Percentiles rank a stretch among this genome's conserved stretches.
These are phyloP conservation scores for Sthenelais limicola DNA, from an alignment of 2,888 invertebrate species.

Conservation along the genomic window DNA sequence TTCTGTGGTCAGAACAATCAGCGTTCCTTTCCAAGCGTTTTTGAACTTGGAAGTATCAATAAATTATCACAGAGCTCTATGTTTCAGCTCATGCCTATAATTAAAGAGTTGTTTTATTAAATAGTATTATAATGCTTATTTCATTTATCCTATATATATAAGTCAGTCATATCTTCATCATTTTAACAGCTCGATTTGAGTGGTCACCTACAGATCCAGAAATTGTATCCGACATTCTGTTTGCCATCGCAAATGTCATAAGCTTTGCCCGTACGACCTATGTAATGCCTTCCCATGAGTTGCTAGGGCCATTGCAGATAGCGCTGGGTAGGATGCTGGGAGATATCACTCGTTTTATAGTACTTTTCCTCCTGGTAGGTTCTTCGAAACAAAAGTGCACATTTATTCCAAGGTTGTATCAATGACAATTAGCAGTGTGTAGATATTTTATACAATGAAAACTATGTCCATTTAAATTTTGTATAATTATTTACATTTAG, in stretches of 20 bases:
- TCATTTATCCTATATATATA: neutral
- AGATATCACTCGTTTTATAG: slow-evolving; percentile 54
- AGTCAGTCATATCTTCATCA: neutral
- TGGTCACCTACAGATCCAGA: slow-evolving; percentile 54
- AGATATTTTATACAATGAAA: no score
- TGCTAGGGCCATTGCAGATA: slow-evolving; percentile 56
- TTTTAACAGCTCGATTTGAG: slow-evolving; percentile 52
- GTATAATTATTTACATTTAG: no score
- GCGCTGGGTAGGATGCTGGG: slow-evolving; percentile 53
- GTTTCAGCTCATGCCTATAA: no score
- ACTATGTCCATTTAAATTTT: slow-evolving; percentile 1
- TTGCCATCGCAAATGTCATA: slow-evolving; percentile 55
- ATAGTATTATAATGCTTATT: no score
- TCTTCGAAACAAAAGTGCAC: neutral
- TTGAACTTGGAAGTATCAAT: no score
- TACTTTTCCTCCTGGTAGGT: slow-evolving; percentile 53
- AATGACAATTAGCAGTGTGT: no score
- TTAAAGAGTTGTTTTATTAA: no score
- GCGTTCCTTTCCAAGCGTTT: no score
- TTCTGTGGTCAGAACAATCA: no score
- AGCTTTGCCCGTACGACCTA: slow-evolving; percentile 56
- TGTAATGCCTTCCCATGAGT: slow-evolving; percentile 55
- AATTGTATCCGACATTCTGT: slow-evolving; percentile 55
- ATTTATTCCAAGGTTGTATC: no score
- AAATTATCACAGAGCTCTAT: no score